These are phyloP conservation scores for Siniperca undulata DNA, from an alignment of 2,797 vertebrate species.

Conservation along the genomic window DNA sequence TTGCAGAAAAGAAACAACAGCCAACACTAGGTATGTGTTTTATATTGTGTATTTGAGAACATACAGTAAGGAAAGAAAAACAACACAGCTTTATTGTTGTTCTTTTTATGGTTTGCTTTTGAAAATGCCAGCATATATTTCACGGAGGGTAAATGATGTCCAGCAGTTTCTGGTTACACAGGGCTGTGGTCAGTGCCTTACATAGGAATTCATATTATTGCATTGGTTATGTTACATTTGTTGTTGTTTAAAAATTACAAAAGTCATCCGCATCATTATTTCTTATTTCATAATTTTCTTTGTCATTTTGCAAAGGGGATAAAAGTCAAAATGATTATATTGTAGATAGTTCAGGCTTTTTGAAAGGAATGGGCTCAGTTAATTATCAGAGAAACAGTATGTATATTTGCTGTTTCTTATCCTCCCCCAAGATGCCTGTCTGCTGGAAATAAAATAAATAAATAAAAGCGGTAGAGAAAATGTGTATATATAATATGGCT, in stretches of 20 bases:
- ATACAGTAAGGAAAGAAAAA: neutral
- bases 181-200: neutral
- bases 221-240: neutral
- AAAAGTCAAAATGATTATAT: neutral
- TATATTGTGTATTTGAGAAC: neutral
- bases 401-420: neutral
- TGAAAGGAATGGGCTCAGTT: neutral
- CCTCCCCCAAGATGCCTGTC: neutral
- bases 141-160: neutral
- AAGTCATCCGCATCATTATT: neutral
- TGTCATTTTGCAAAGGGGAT: neutral
- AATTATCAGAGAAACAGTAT: neutral
- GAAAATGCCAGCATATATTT: conserved; percentile 14
- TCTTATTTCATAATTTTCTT: neutral
- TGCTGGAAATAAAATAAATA: neutral
- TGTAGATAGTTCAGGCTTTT: neutral
- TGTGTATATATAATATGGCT: neutral
- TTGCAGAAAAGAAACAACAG: neutral
- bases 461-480: neutral
- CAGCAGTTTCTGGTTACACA: conserved; percentile 22
- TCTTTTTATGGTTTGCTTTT: conserved; percentile 8
- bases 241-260: neutral
- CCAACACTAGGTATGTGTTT: neutral
- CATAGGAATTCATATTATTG: neutral
- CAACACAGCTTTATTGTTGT: neutral